Base-by-base conservation (phyloP, 2,113 vertebrate genomes). In the Felis chaus region DNA sequence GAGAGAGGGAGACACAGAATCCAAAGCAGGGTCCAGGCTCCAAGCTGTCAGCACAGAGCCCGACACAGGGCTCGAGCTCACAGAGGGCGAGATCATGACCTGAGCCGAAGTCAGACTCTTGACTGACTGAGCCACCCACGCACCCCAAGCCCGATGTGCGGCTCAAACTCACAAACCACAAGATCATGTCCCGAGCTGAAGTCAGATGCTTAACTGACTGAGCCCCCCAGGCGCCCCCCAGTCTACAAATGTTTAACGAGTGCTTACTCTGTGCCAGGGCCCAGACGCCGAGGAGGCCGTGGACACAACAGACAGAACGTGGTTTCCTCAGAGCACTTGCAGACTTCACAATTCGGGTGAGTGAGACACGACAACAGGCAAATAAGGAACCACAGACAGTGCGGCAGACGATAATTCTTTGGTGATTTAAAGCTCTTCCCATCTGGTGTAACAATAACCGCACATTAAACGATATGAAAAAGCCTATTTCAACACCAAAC, bases 401-500 rank as follows among this genome's bases (percentile, higher is more conserved):
- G 10, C 73, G 31, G 63, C 25, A 65, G 50, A 79, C 39, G 69
- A 33, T 25, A 63, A 71, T 53, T 93, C 50, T 82, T 96, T 66
- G 71, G 74, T 94, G 33, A 87, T 63, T 90, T 89, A 93, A 86
- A 96, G 50, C 21, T 95, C 55, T 87, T 79, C 66, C 23, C 76
- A 69, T 80, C 15, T 91, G 69, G 23, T 41, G 66, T 66, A 95
- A 57, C 19, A 74, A 73, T 69, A 79, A 84, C 29, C 50, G 65
- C 21, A 88, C 91, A 90, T 74, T 27, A 57, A 89, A 76, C n/a
- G 1, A 45, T 23, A 50, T 25, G 12, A 68, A 94, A 29, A 74
- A 86, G 14, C 29, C 65, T 86, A 83, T 89, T 55, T 94, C 66
- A 73, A 48, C 39, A 86, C 91, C 65, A 95, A 41, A 96, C 21